A percentile compares a stretch with the other conserved stretches of the same genome.
Evolutionary conservation across 2,113 vertebrate species (phyloP).

Genomic region (Nicator chloris): DNA sequence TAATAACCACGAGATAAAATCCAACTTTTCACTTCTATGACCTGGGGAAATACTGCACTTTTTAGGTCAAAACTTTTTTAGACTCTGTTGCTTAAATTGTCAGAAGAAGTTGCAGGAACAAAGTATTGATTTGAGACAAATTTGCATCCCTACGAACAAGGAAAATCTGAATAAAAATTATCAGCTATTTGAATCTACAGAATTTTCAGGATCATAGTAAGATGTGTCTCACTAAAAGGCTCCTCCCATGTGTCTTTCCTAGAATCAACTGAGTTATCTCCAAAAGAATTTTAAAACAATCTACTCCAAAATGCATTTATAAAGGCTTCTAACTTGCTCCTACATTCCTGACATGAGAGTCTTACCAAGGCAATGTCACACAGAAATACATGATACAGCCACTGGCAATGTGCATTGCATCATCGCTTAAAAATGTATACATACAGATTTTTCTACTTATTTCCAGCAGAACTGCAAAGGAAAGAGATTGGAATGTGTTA

Average conservation of each 20-base stretch:
- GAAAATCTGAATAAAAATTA: not conserved
- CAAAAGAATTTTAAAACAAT: not conserved
- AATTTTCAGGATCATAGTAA: not conserved
- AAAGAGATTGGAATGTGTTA: not conserved
- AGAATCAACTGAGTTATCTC: not conserved
- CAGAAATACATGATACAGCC: not conserved
- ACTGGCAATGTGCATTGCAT: fast-evolving
- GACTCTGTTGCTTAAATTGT: not conserved
- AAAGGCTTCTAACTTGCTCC: not conserved
- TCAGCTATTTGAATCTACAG: not conserved
- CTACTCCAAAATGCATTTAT: not conserved
- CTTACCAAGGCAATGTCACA: not conserved
- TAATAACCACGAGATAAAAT: not conserved
- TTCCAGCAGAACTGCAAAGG: not conserved
- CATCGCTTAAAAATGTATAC: not conserved
- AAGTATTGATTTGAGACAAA: not conserved
- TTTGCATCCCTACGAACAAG: not conserved
- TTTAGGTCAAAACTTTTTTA: not conserved
- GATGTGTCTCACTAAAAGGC: not conserved
- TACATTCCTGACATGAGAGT: not conserved
- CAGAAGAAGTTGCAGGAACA: not conserved
- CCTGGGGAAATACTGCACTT: not conserved
- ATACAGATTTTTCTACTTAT: not conserved
- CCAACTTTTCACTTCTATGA: not conserved
- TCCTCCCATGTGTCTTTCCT: not conserved